Evolutionary conservation across 2,888 invertebrate species (phyloP).

Genomic region (Platypus cylindrus): DNA sequence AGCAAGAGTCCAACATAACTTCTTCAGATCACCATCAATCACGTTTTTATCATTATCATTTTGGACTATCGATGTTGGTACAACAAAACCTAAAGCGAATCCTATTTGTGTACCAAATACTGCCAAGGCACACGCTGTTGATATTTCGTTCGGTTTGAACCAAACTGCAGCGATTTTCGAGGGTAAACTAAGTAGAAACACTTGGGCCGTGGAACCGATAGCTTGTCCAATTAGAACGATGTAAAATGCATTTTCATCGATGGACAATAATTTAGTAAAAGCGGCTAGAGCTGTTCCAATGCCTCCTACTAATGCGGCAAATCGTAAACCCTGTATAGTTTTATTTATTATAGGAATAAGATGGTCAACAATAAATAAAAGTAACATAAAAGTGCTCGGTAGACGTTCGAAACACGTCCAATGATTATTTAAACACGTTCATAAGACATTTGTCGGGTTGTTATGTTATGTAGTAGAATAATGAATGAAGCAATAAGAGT

Average conservation of each 20-base stretch:
- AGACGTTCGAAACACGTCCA: too few relatives aligned
- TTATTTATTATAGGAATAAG: neutral
- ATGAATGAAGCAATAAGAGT: too few relatives aligned
- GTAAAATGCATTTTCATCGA: conserved; percentile 68
- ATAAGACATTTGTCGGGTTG: too few relatives aligned
- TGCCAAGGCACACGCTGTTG: conserved; percentile 58
- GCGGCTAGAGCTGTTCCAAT: conserved; percentile 79
- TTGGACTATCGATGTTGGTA: conserved; percentile 46
- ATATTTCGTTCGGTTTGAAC: conserved; percentile 85
- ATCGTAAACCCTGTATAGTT: conserved; percentile 8
- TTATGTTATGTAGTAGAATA: too few relatives aligned
- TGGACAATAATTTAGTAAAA: conserved; percentile 79
- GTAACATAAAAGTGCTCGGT: too few relatives aligned
- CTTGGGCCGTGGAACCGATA: conserved; percentile 70
- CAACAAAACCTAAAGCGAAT: conserved; percentile 54
- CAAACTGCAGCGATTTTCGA: conserved; percentile 88
- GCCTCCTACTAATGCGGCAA: conserved; percentile 9
- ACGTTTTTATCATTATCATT: conserved; percentile 19
- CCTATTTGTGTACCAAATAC: conserved; percentile 65
- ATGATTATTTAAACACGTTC: too few relatives aligned
- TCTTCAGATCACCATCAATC: conserved; percentile 32
- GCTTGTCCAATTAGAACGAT: conserved; percentile 80
- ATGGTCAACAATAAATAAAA: too few relatives aligned
- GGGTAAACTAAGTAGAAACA: conserved; percentile 84
- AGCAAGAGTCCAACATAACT: conserved; percentile 44